phyloP scores from a whole-genome alignment of 2,888 invertebrate genomes.

The Xylota segnis region DNA sequence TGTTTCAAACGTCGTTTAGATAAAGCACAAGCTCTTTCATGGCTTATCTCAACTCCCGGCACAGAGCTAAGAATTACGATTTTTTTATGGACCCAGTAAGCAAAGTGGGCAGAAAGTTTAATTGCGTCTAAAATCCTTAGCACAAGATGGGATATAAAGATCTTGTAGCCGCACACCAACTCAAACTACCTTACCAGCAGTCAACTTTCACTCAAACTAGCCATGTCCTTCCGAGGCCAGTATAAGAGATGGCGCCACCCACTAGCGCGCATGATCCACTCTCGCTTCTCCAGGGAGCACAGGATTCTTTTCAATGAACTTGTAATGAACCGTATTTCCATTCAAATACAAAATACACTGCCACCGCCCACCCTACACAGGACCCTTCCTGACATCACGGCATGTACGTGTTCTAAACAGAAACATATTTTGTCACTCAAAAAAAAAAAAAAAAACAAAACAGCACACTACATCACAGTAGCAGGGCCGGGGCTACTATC shows the following conservation, averaged over 20 bases:
- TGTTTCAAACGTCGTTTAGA: too few species aligned
- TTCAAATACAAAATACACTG: constrained; percentile 18
- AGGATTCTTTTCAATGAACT: constrained; percentile 29
- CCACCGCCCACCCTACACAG: not conserved
- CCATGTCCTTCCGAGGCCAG: not conserved
- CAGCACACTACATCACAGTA: constrained; percentile 27
- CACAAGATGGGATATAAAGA: not conserved
- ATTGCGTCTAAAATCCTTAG: not conserved
- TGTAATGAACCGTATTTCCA: constrained; percentile 42
- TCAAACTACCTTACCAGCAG: constrained; percentile 40
- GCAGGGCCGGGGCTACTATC: constrained; percentile 1
- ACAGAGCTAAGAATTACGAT: too few species aligned
- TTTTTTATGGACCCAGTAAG: too few species aligned
- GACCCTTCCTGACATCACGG: not conserved
- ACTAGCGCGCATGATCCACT: not conserved
- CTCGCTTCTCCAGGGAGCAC: not conserved
- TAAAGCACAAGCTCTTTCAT: too few species aligned
- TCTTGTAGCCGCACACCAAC: not conserved
- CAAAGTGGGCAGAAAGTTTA: not conserved
- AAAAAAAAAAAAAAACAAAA: constrained; percentile 7
- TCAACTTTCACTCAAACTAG: constrained; percentile 11
- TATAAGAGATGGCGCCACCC: constrained; percentile 28
- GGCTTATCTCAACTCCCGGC: too few species aligned
- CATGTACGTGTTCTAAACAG: constrained; percentile 31
- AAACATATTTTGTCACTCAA: constrained; percentile 61